Conservation (phyloP, 2,113 vertebrate genomes). For the Octodon degus region DNA sequence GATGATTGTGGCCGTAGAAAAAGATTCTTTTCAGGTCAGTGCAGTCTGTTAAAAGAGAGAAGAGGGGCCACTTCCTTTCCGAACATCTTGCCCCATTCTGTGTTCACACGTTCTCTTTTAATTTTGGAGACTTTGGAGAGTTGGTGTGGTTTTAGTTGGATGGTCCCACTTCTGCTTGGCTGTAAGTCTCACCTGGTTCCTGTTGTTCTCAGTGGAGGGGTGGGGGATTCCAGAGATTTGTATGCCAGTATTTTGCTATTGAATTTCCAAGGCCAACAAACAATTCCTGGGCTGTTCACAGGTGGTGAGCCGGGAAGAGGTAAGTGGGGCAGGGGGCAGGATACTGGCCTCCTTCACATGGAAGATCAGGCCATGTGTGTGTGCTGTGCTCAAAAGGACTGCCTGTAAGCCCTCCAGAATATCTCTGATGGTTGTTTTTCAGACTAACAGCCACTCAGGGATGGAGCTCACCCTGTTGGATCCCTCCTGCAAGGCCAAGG, state of each 20-base stretch:
- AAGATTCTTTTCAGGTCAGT: constrained; percentile 93
- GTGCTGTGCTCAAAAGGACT: neutral
- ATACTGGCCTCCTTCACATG: neutral
- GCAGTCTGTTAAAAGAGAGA: neutral
- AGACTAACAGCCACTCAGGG: constrained; percentile 89
- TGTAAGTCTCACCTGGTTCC: constrained; percentile 42
- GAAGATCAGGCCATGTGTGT: constrained; percentile 9
- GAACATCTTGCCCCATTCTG: neutral
- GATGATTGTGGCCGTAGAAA: constrained; percentile 94
- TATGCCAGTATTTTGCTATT: constrained; percentile 79
- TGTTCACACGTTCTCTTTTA: neutral
- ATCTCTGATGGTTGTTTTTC: constrained; percentile 74
- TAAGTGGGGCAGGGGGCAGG: fast-evolving
- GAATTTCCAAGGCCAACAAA: constrained; percentile 75
- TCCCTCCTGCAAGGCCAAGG: constrained; percentile 92
- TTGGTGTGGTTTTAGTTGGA: constrained; percentile 62
- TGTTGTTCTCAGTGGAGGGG: constrained; percentile 60
- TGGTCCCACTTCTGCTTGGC: constrained; percentile 69
- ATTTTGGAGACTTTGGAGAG: constrained; percentile 13
- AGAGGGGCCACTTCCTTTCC: neutral
- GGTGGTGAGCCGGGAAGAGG: neutral
- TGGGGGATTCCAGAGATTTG: constrained; percentile 33
- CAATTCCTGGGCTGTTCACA: constrained; percentile 65
- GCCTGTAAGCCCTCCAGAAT: constrained; percentile 1
- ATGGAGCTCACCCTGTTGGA: constrained; percentile 93